Evolutionary conservation across 2,797 vertebrate species (phyloP), one percentile per base, ranked within the genome.

Genomic region (Darevskia nairensis): DNA sequence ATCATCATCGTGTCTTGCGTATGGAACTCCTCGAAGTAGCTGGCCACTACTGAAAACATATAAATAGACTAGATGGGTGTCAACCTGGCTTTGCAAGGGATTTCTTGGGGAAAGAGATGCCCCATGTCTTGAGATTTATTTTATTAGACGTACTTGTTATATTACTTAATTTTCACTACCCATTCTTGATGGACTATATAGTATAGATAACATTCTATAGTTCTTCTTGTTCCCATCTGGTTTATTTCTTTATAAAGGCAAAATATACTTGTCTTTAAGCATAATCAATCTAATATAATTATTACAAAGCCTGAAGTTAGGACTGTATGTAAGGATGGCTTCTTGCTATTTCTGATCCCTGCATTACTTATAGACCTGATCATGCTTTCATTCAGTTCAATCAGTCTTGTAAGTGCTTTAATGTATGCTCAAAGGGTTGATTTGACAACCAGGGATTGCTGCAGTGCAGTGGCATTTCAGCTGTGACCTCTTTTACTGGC

Each of bases 401-500:
- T 41, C 61, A 76, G 78, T 68, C 27, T 59, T 77, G 15, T 75
- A 90, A 88, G 44, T 55, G 71, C 69, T 80, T 80, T 76, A 80
- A 41, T 61, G 29, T 85, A 77, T 85, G 72, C 71, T 85, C 79
- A 76, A 0, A 81, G 64, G 46, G 3, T 80, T 78, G 66, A 89
- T 89, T 68, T 71, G 80, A 84, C 74, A 80, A 2, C 39, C 84
- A 64, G 76, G 27, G 1, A 0, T 81, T 76, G 25, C 0, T 0
- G 87, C 90, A 91, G 85, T 3, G 0, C 85, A 0, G 0, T 90
- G 89, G 68, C 74, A 27, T 87, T 90, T 89, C 87, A 88, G 77
- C 69, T 89, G 78, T 89, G 83, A 85, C 41, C 59, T 80, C 83
- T 80, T 89, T 81, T 80, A 41, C 88, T 85, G 69, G 83, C 83